Conservation (phyloP, 2,797 vertebrate genomes). For the Brachyrhaphis roseni region DNA sequence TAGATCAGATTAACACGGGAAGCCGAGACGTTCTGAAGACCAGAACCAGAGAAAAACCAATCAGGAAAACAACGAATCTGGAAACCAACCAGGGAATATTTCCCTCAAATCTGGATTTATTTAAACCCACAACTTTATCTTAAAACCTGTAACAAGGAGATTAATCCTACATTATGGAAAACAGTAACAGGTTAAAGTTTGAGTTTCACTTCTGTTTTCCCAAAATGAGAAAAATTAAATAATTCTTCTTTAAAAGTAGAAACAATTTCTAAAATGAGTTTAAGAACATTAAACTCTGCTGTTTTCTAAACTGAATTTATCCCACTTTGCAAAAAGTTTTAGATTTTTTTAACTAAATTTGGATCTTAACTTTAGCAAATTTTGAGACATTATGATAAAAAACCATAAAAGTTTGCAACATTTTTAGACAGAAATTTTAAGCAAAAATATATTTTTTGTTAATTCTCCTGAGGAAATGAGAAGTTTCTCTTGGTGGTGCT, state of each 20-base stretch:
- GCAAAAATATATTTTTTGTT: not conserved
- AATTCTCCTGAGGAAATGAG: not conserved
- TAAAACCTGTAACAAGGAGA: not conserved
- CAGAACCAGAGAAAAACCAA: constrained; percentile 53
- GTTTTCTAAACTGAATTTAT: not conserved
- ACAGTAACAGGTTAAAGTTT: not conserved
- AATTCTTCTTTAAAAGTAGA: too few species aligned
- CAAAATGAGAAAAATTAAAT: not conserved
- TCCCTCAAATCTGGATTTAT: constrained; percentile 27
- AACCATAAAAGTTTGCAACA: not conserved
- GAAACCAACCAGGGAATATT: constrained; percentile 12
- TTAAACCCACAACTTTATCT: constrained; percentile 21
- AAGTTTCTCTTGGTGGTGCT: not conserved
- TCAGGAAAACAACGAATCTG: constrained; percentile 49
- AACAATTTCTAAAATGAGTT: not conserved
- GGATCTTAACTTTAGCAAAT: not conserved
- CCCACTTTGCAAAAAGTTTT: not conserved
- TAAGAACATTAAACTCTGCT: not conserved
- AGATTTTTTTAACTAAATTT: not conserved
- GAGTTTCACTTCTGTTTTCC: not conserved
- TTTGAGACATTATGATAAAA: not conserved
- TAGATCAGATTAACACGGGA: constrained; percentile 59
- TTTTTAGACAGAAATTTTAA: not conserved
- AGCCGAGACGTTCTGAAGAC: constrained; percentile 42
- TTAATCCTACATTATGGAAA: too few species aligned